Percentiles rank a stretch among this genome's conserved stretches.
Evolutionary conservation across 2,888 invertebrate genomes (phyloP).

Genomic region (Ariolimax columbianus): DNA sequence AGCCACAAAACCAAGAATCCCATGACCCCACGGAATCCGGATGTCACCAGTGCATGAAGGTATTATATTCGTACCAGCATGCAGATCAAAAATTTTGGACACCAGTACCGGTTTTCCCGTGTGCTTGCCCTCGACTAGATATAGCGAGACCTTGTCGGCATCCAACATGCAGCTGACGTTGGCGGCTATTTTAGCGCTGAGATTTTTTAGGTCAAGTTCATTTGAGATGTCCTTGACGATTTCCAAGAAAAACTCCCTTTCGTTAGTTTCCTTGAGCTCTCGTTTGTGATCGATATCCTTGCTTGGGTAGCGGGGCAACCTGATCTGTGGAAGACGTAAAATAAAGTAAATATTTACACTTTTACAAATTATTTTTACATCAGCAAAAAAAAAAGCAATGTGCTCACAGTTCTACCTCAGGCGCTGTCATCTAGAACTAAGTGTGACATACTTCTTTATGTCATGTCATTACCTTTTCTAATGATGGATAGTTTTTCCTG

Average conservation of each 20-base stretch:
- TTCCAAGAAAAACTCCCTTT: constrained; percentile 81
- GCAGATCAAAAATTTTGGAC: constrained; percentile 81
- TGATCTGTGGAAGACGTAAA: constrained; percentile 36
- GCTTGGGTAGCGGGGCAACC: constrained; percentile 80
- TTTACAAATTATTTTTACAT: too few species aligned
- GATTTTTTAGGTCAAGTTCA: constrained; percentile 80
- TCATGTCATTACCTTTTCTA: too few species aligned
- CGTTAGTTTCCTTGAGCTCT: constrained; percentile 77
- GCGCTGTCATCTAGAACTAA: too few species aligned
- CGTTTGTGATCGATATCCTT: constrained; percentile 80
- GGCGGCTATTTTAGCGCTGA: constrained; percentile 81
- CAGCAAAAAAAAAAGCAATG: too few species aligned
- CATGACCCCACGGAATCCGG: constrained; percentile 81
- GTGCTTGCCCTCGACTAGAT: constrained; percentile 80
- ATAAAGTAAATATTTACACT: too few species aligned
- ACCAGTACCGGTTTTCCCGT: constrained; percentile 79
- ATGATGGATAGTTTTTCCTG: too few species aligned
- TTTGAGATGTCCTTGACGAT: constrained; percentile 81
- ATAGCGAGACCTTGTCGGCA: constrained; percentile 81
- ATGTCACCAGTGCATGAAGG: constrained; percentile 77
- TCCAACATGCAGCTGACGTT: constrained; percentile 80
- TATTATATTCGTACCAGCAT: constrained; percentile 80
- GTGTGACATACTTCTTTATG: too few species aligned
- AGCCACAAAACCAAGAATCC: constrained; percentile 81
- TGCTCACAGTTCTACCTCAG: too few species aligned